Evolutionary conservation across 1,140 invertebrate species (phyloP).

Genomic region (Octopus bimaculoides): DNA sequence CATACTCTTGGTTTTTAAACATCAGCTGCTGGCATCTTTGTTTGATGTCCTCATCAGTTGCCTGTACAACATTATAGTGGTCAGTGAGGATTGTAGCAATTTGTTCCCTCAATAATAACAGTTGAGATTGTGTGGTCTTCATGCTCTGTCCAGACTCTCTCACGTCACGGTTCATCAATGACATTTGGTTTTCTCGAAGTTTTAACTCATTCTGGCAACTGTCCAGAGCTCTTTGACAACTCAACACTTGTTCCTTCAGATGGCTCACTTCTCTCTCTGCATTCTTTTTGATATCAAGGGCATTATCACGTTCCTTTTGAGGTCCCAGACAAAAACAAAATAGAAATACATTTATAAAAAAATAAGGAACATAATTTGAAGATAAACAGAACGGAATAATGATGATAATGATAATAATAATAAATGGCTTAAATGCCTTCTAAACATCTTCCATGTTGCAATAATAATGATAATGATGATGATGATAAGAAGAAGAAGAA

Average conservation of each 20-base stretch:
- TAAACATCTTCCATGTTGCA: too few relatives aligned
- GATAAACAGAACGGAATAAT: too few relatives aligned
- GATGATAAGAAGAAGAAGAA: too few relatives aligned
- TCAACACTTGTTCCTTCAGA: slow-evolving; percentile 49
- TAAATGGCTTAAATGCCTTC: too few relatives aligned
- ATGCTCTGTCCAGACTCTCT: slow-evolving; percentile 35
- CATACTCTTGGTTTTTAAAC: neutral
- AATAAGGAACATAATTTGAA: neutral
- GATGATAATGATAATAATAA: too few relatives aligned
- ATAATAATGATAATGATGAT: too few relatives aligned
- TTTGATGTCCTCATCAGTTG: slow-evolving; percentile 50
- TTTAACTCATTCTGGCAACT: slow-evolving; percentile 51
- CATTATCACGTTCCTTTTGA: slow-evolving; percentile 52
- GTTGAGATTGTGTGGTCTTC: slow-evolving; percentile 33
- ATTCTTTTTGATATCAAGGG: slow-evolving; percentile 36
- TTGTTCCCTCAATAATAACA: slow-evolving; percentile 47
- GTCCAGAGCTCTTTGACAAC: slow-evolving; percentile 47
- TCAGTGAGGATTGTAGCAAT: slow-evolving; percentile 46
- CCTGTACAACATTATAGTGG: slow-evolving; percentile 29
- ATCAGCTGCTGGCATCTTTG: slow-evolving; percentile 17
- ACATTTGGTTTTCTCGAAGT: slow-evolving; percentile 38
- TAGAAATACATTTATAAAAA: neutral
- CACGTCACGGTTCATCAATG: slow-evolving; percentile 35
- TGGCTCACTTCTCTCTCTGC: slow-evolving; percentile 47
- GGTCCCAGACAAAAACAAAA: slow-evolving; percentile 19